Evolutionary conservation across 2,797 vertebrate species (phyloP).

Genomic region (Danionella dracula): DNA sequence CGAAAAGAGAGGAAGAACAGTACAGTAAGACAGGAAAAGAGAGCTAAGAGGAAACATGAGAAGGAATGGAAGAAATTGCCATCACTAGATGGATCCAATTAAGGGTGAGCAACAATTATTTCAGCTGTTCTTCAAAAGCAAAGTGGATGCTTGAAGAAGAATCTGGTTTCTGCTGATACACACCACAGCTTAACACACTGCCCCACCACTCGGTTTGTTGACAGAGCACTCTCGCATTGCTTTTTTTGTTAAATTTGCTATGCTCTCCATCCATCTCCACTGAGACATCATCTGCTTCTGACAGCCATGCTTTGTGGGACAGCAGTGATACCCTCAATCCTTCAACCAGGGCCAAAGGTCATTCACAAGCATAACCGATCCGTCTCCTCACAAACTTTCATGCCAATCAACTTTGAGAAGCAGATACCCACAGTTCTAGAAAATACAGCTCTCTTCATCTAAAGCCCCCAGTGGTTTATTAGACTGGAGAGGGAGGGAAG

Average conservation of each 20-base stretch:
- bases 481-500: slow-evolving; percentile 21
- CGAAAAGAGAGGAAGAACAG: background rate
- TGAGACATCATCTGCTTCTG: slow-evolving; percentile 34
- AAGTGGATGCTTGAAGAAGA: slow-evolving; percentile 37
- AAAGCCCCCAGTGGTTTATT: slow-evolving; percentile 35
- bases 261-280: slow-evolving; percentile 17
- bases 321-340: slow-evolving; percentile 62
- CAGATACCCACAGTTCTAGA: slow-evolving; percentile 3
- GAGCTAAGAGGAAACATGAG: background rate
- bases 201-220: slow-evolving; percentile 50
- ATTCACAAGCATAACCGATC: slow-evolving; percentile 36
- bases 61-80: slow-evolving; percentile 15
- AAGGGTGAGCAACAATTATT: slow-evolving; percentile 51
- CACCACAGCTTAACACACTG: slow-evolving; percentile 40
- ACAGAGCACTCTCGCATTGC: slow-evolving; percentile 52
- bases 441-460: background rate
- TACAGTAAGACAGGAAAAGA: background rate
- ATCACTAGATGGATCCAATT: slow-evolving; percentile 41
- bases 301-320: slow-evolving; percentile 61
- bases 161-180: slow-evolving; percentile 49
- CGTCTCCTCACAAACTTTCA: background rate
- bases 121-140: slow-evolving; percentile 50
- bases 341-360: slow-evolving; percentile 57
- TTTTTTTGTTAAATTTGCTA: slow-evolving; percentile 47
- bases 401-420: slow-evolving; percentile 35